A percentile compares a stretch with the other conserved stretches of the same genome.
phyloP scores from a whole-genome alignment of 1,140 invertebrate species.

The Monochamus saltuarius region DNA sequence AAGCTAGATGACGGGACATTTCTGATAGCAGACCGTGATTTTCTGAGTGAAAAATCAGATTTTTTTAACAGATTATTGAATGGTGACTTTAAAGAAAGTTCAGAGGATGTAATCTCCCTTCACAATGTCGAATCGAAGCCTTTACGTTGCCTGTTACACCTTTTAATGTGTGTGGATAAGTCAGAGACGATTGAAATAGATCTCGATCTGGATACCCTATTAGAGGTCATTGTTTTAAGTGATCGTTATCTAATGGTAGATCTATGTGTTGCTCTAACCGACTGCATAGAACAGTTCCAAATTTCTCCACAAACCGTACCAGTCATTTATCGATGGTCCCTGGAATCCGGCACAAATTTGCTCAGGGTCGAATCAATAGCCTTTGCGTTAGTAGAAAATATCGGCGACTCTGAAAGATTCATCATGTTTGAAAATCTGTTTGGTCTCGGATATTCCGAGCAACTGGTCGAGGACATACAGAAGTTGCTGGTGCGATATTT shows the following conservation, averaged over 20 bases:
- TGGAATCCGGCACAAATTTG: constrained; percentile 59
- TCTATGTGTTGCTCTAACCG: constrained; percentile 57
- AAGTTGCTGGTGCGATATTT: constrained; percentile 37
- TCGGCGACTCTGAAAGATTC: constrained; percentile 50
- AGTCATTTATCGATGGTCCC: constrained; percentile 59
- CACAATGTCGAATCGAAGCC: constrained; percentile 59
- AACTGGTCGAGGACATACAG: constrained; percentile 44
- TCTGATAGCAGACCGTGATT: constrained; percentile 61
- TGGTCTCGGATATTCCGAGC: constrained; percentile 39
- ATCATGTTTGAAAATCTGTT: constrained; percentile 44
- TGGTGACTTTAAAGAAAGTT: constrained; percentile 66
- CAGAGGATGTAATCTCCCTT: constrained; percentile 57
- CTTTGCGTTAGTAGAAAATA: constrained; percentile 55
- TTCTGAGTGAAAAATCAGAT: constrained; percentile 63
- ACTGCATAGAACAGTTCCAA: constrained; percentile 56
- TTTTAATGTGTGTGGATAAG: constrained; percentile 55
- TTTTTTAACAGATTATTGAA: constrained; percentile 66
- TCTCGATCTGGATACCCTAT: constrained; percentile 56
- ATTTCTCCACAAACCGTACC: constrained; percentile 53
- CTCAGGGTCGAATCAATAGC: constrained; percentile 59
- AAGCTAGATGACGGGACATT: constrained; percentile 63
- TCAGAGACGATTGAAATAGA: constrained; percentile 35
- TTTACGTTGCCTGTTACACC: constrained; percentile 57
- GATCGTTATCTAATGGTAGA: constrained; percentile 66
- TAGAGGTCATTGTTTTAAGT: constrained; percentile 66